Percentiles rank a stretch among this genome's conserved stretches.
Conservation (phyloP, 2,888 invertebrate genomes). For the Byasa hedistus region DNA sequence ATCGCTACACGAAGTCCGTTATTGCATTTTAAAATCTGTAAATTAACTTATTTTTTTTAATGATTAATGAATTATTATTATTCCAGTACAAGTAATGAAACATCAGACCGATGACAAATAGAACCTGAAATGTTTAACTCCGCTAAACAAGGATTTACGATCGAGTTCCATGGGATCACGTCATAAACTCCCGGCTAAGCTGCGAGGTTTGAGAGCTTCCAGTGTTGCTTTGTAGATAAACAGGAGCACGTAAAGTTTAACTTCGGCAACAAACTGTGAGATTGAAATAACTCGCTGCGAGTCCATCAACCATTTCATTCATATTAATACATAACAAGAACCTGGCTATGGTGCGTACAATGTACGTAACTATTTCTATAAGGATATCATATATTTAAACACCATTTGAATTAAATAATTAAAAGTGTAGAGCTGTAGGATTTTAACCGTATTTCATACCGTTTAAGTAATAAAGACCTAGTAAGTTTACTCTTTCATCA, state of each 20-base stretch:
- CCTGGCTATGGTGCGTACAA: no score
- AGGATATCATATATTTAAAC: no score
- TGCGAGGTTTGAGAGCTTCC: background rate
- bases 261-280: background rate
- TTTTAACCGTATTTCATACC: no score
- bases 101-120: background rate
- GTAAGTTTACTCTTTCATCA: no score
- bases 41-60: no score
- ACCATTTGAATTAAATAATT: no score
- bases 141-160: background rate
- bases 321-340: background rate
- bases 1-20: no score
- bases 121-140: background rate
- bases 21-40: no score
- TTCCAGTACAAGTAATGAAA: background rate
- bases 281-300: slow-evolving; percentile 1
- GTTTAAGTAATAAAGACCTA: no score
- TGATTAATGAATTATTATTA: background rate
- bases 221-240: slow-evolving; percentile 7
- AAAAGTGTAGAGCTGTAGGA: no score
- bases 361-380: no score
- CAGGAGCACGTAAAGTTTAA: slow-evolving; percentile 1
- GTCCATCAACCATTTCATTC: background rate
- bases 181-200: background rate
- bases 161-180: background rate